Evolutionary conservation across 2,113 vertebrate species (phyloP), one percentile per base, ranked within the genome.

Genomic region (Nesoenas mayeri): DNA sequence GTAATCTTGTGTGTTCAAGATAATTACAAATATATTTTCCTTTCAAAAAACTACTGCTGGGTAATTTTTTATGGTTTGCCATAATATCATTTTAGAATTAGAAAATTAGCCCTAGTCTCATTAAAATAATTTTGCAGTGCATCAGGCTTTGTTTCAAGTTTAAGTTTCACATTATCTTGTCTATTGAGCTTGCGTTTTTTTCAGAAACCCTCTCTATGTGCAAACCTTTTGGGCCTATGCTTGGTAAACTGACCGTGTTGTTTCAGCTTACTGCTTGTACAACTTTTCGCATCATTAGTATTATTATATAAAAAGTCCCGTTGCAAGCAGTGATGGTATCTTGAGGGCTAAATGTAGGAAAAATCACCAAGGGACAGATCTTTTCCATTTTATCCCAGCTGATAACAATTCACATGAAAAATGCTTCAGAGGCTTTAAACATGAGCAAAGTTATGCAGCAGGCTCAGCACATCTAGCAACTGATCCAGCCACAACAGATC

Each of bases 1-100:
- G 83, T 94, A 88, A 96, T 97, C 80, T 95, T 93, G 62, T 91
- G 70, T 91, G 84, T 96, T 93, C 94, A 90, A 89, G 95, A 96
- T 98, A 98, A 98, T 98, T 97, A 97, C 91, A 97, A 96, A 97
- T 97, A 94, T 95, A 94, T 97, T 90, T 85, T 93, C 96, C 93
- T 88, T 96, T 96, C 82, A 94, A 85, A 93, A 95, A 96, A 83
- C 61, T 82, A 88, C 92, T 94, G 93, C 93, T 1, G 93, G 79
- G 88, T 97, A 93, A 95, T 96, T 97, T 97, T 97, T 97, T 95
- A 95, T 93, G 91, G 85, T 97, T 95, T 96, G 69, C 94, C 95
- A 77, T 95, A 95, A 97, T 92, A 92, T 91, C 38, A 95, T 96
- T 95, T 96, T 95, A 94, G 90, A 97, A 96, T 92, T 96, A 96